Percentiles rank a stretch among this genome's conserved stretches.
Conservation (phyloP, 2,888 invertebrate species). For the Clepsis dumicolana region DNA sequence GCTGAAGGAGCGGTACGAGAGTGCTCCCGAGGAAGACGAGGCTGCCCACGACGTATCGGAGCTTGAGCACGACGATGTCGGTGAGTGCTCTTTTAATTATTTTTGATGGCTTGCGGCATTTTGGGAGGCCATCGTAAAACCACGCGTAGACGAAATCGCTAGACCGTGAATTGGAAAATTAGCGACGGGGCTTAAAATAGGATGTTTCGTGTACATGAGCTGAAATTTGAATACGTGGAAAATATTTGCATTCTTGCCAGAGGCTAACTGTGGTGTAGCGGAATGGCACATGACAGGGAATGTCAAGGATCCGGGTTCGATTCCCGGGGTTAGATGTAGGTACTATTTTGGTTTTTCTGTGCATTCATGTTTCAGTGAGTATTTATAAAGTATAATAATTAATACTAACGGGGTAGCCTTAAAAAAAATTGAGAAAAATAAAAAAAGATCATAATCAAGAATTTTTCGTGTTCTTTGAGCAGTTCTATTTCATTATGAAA, state of each 20-base stretch:
- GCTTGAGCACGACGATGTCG: conserved; percentile 82
- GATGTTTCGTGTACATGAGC: neutral
- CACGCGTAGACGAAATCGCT: conserved; percentile 16
- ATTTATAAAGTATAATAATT: too few relatives aligned
- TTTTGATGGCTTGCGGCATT: conserved; percentile 43
- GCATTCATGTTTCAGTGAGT: too few relatives aligned
- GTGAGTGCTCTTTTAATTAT: conserved; percentile 71
- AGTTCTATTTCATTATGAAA: neutral
- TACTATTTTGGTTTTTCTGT: too few relatives aligned
- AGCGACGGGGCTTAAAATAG: neutral
- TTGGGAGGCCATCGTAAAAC: conserved; percentile 18
- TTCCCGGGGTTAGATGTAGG: too few relatives aligned
- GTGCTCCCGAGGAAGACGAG: conserved; percentile 92
- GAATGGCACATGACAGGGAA: too few relatives aligned
- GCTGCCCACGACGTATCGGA: conserved; percentile 84
- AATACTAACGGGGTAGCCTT: too few relatives aligned
- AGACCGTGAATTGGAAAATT: conserved; percentile 32
- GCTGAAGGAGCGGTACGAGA: conserved; percentile 93
- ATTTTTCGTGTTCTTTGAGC: neutral
- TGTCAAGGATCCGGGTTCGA: too few relatives aligned
- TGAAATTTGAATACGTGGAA: neutral
- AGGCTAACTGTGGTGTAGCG: too few relatives aligned
- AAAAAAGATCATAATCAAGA: too few relatives aligned
- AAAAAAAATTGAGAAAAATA: too few relatives aligned
- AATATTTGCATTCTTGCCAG: too few relatives aligned